Base-by-base conservation (phyloP, 2,113 vertebrate species). In the Pheucticus melanocephalus region DNA sequence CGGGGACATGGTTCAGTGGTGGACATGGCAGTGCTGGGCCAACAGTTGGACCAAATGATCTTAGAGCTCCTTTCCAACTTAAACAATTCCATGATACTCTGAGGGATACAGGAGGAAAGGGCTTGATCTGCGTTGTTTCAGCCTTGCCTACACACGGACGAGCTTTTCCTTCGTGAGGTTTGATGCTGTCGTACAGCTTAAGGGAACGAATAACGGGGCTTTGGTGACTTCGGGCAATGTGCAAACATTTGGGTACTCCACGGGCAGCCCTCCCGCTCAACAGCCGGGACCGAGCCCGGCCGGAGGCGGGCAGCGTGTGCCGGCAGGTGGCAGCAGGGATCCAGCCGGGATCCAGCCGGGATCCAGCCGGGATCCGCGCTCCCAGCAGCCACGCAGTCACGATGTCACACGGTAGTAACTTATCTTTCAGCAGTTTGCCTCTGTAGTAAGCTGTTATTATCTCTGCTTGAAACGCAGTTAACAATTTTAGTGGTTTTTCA, bases 241-340 rank as follows among this genome's bases (percentile, higher is more conserved):
- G 40, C 15, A 14, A 23, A 14, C 8, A 5, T 3, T 11, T 2
- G 28, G 21, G 4, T 22, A 4, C 5, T 11, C 6, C 12, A 0
- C 16, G 20, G 60, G 47, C 21, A 19, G 45, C 50, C 11, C 31
- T 31, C 12, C 60, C 3, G n/a, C 2, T 2, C 57, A 5, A 48
- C 35, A 0, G 35, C 7, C 10, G 35, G 44, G 24, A 13, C 5
- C 13, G 24, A 35, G 37, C 23, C 17, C 21, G 44, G 24, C 6
- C 9, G 54, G 82, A 61, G 42, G 57, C 23, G 60, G 20, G 51
- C 71, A 31, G 61, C 2, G 16, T 3, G 3, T 5, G 71, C 84
- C 81, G 54, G 73, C 82, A 95, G 90, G 83, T 39, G 92, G 92
- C 94, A 90, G 94, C 94, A n/a, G 73, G 72, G 54, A 24, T 48